A percentile compares a stretch with the other conserved stretches of the same genome.
phyloP scores from a whole-genome alignment of 1,140 invertebrate species.

The Hestina assimilis region DNA sequence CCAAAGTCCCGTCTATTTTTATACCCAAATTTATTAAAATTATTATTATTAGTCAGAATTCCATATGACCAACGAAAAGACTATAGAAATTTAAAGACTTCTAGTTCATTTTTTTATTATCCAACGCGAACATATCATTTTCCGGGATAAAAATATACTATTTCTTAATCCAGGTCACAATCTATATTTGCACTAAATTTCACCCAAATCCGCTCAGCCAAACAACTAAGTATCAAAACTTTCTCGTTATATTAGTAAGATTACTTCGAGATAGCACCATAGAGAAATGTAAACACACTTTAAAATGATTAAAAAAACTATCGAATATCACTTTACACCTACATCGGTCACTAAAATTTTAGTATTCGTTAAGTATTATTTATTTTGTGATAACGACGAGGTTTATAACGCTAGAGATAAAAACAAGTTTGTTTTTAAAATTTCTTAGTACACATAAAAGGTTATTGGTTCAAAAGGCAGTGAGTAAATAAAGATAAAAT shows the following conservation, averaged over 20 bases:
- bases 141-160: too few species aligned
- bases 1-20: too few species aligned
- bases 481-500: constrained; percentile 22
- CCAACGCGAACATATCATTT: too few species aligned
- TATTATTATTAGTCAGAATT: too few species aligned
- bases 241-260: not conserved
- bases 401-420: constrained; percentile 32
- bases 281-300: constrained; percentile 1
- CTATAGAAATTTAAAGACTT: too few species aligned
- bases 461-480: constrained; percentile 29
- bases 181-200: too few species aligned
- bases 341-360: constrained; percentile 31
- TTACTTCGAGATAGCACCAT: not conserved
- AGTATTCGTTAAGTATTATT: constrained; percentile 37
- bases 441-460: constrained; percentile 32
- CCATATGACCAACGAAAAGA: too few species aligned
- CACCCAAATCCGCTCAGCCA: too few species aligned
- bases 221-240: too few species aligned
- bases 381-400: constrained; percentile 31
- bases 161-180: too few species aligned
- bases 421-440: constrained; percentile 26
- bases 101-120: too few species aligned
- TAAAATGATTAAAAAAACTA: constrained; percentile 17
- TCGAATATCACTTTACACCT: constrained; percentile 23
- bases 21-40: too few species aligned